Evolutionary conservation across 2,113 vertebrate species (phyloP), one percentile per base, ranked within the genome.

Genomic region (Isichthys henryi): DNA sequence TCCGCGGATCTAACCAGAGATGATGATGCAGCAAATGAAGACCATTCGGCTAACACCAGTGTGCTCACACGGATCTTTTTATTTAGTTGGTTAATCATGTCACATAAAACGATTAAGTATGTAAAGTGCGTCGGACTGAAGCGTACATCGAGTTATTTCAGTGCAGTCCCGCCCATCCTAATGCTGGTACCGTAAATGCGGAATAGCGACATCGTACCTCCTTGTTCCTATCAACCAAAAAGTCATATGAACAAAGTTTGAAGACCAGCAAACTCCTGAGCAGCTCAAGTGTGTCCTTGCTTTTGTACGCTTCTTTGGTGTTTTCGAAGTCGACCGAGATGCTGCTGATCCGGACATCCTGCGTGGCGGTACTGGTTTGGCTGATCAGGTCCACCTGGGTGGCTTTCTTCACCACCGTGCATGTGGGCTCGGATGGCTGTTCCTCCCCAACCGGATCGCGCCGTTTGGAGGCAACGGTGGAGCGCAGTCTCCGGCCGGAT

Each of bases 201-300:
- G 19, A 45, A 21, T 17, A 52, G 13, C 27, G 49, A 35, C 23
- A 11, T 23, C 89, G 90, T 95, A 95, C 96, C 96, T 97, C 93
- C 90, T 95, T 91, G 88, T 96, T 96, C 90, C 92, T 93, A 88
- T 95, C 94, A 52, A 96, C 96, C 91, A 96, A 90, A 82, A 95
- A 90, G 92, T 95, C 95, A 90, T 93, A 93, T 0, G 94, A 93
- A 91, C 96, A 96, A n/a, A 97, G 94, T 93, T 96, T 94, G 83
- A 96, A 94, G 90, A 96, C 96, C 89, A 96, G 1, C 89, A 97
- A 92, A 89, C 96, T 96, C 48, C 96, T 90, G 58, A 96, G 91
- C 9, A 96, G 95, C 94, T 97, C 96, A 7, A 94, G 89, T 15
- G 91, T 96, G 94, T 92, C 93, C 93, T 97, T 98, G 94, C 95